These are phyloP conservation scores for Leucoma salicis DNA, from an alignment of 2,888 invertebrate species.

Conservation along the genomic window DNA sequence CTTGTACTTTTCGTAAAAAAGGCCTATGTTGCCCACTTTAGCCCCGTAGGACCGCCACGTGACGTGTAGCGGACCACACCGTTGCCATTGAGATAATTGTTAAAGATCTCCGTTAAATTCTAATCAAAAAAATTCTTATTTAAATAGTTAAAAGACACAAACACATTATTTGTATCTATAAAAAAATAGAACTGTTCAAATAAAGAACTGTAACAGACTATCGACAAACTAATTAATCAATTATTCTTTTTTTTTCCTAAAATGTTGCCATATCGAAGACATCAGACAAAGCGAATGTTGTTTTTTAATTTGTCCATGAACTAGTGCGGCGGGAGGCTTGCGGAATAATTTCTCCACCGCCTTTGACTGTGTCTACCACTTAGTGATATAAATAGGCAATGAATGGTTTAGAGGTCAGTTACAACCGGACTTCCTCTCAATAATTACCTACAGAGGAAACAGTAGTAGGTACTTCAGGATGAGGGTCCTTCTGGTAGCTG, in stretches of 20 bases:
- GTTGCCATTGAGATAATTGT: too few relatives aligned
- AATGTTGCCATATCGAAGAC: not conserved
- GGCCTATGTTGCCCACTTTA: too few relatives aligned
- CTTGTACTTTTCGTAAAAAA: too few relatives aligned
- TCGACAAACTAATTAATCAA: too few relatives aligned
- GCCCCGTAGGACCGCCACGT: too few relatives aligned
- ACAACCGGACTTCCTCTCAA: constrained; percentile 38
- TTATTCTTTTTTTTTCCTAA: not conserved
- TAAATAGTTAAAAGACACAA: too few relatives aligned
- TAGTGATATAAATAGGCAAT: constrained; percentile 71
- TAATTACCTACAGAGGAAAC: constrained; percentile 28
- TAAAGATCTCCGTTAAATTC: too few relatives aligned
- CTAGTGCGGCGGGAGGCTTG: constrained; percentile 62
- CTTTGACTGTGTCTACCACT: constrained; percentile 46
- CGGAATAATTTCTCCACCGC: constrained; percentile 73
- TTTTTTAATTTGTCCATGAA: constrained; percentile 66
- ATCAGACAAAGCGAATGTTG: constrained; percentile 21
- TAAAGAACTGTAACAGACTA: too few relatives aligned
- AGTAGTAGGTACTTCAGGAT: constrained; percentile 31
- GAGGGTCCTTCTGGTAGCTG: constrained; percentile 59
- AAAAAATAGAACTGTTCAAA: too few relatives aligned
- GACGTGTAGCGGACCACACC: too few relatives aligned
- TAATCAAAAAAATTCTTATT: too few relatives aligned
- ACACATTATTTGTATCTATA: too few relatives aligned
- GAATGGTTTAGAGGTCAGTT: constrained; percentile 34